Percentiles rank a stretch among this genome's conserved stretches.
Conservation (phyloP, 1,140 invertebrate genomes). For the Leptoteleia sp. region DNA sequence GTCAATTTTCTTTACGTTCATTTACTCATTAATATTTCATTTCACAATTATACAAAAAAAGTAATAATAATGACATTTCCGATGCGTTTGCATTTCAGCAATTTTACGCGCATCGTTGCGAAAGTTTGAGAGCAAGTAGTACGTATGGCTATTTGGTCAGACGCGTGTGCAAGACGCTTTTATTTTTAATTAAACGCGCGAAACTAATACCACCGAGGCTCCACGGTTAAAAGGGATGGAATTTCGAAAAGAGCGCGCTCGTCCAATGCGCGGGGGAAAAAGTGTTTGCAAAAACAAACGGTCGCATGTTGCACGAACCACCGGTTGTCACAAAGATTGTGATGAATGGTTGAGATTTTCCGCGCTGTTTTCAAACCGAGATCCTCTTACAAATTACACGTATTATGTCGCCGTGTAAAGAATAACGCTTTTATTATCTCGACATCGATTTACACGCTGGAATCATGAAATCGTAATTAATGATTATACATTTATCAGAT, state of each 20-base stretch:
- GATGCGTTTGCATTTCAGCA: too few relatives aligned
- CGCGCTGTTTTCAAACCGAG: conserved; percentile 7
- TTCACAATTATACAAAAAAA: too few relatives aligned
- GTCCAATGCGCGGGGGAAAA: not conserved
- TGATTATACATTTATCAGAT: too few relatives aligned
- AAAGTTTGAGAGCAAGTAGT: conserved; percentile 27
- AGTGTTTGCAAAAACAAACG: conserved; percentile 17
- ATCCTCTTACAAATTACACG: conserved; percentile 31
- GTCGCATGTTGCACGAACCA: conserved; percentile 10
- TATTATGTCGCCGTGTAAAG: conserved; percentile 12
- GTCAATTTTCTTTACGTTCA: too few relatives aligned
- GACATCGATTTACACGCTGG: too few relatives aligned
- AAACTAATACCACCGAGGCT: too few relatives aligned
- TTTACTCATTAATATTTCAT: too few relatives aligned
- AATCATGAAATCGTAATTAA: too few relatives aligned
- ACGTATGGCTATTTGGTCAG: conserved; percentile 17
- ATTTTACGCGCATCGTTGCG: too few relatives aligned
- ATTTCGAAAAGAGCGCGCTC: not conserved
- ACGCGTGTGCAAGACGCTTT: not conserved
- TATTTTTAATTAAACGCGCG: too few relatives aligned
- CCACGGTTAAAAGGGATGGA: not conserved
- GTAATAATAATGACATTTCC: too few relatives aligned
- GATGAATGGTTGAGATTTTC: conserved; percentile 28
- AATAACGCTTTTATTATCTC: not conserved
- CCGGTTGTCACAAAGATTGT: conserved; percentile 14